phyloP scores from a whole-genome alignment of 2,888 invertebrate species.

The Stenolophus ochropezus region DNA sequence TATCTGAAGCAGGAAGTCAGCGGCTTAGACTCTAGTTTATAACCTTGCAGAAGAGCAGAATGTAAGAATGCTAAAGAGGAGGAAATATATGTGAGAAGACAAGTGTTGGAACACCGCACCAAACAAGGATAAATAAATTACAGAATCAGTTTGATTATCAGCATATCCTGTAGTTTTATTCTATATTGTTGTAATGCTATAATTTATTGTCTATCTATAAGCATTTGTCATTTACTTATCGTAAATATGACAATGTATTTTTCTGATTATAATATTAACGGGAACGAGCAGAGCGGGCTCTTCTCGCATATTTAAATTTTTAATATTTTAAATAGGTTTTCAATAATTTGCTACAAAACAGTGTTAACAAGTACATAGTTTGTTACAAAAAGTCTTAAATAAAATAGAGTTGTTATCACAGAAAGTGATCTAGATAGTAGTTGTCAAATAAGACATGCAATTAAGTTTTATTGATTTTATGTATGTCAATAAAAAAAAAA shows the following conservation, averaged over 20 bases:
- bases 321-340: too few relatives aligned
- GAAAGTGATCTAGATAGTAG: too few relatives aligned
- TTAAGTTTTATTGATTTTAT: too few relatives aligned
- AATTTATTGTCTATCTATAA: neutral
- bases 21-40: slow-evolving; percentile 52
- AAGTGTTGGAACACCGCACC: neutral
- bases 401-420: too few relatives aligned
- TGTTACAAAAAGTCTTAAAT: too few relatives aligned
- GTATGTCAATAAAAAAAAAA: too few relatives aligned
- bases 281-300: too few relatives aligned
- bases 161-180: neutral
- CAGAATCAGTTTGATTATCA: neutral
- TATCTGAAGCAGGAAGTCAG: slow-evolving; percentile 37
- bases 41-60: slow-evolving; percentile 39
- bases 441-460: too few relatives aligned
- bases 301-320: too few relatives aligned
- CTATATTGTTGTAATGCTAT: neutral
- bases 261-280: too few relatives aligned
- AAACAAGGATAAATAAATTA: neutral
- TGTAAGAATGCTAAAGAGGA: neutral
- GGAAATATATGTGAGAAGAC: neutral
- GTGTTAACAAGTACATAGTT: too few relatives aligned
- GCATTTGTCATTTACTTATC: neutral
- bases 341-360: too few relatives aligned
- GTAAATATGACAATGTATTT: neutral